Evolutionary conservation across 1,140 invertebrate species (phyloP), one percentile per base, ranked within the genome.

Genomic region (Drosophila tani): DNA sequence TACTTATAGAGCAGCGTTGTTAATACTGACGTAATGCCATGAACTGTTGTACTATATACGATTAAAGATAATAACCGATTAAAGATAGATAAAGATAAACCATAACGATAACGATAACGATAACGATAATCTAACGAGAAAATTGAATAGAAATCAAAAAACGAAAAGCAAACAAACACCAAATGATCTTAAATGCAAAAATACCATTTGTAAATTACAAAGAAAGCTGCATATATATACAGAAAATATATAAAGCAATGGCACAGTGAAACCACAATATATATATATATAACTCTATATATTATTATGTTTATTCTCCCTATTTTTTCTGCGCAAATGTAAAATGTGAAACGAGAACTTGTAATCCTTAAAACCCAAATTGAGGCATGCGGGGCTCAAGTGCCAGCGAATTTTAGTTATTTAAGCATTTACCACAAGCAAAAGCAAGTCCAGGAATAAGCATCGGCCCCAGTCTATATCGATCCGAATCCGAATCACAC

Each of bases 121-220:
- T 51, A 32, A 50, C n/a, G n/a, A 56, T 79, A 68, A 77, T 56
- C 55, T 77, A 77, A 68, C 47, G 73, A 77, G 4, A 56, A 87
- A 76, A 69, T 71, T 67, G 81, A 82, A 68, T 38, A 69, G 19
- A 57, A 77, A 77, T 58, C 76, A 81, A 77, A 81, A 77, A 79
- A 81, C 81, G 77, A 85, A 85, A 82, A 32, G 73, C 79, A 83
- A 66, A 82, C 59, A 76, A 87, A 63, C 78, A 83, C 84, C 84
- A 88, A 87, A 87, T 87, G 84, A 87, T 87, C 84, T 87, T 82
- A 70, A 75, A 75, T 75, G 64, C 57, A 85, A 84, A 85, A 84
- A 76, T 73, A 59, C 63, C 65, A 64, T 87, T 82, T 86, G 79
- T 82, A 83, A 79, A 79, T 76, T 73, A 79, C 63, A 81, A 68